These are phyloP conservation scores for Pyrrhosoma nymphula DNA, from an alignment of 2,888 invertebrate genomes.

Conservation along the genomic window DNA sequence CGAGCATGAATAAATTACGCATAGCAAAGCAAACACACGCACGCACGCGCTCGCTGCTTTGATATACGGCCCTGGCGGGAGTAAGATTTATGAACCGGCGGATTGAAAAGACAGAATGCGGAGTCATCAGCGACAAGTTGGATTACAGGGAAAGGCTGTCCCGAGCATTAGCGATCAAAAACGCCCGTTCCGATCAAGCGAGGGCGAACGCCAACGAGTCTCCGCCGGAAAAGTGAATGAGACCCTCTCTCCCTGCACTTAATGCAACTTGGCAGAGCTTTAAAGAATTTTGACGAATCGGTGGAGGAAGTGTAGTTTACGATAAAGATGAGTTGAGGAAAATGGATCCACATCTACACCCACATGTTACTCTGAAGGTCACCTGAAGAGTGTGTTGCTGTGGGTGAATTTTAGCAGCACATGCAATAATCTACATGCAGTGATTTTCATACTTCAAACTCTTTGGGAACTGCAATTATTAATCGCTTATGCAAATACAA, in stretches of 20 bases:
- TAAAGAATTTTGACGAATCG: not conserved
- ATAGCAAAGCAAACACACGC: not conserved
- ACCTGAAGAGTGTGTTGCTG: no score
- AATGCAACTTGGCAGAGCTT: not conserved
- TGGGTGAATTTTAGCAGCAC: no score
- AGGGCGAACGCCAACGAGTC: not conserved
- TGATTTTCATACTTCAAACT: no score
- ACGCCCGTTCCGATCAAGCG: not conserved
- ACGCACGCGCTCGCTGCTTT: not conserved
- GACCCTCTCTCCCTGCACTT: not conserved
- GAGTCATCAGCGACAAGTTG: not conserved
- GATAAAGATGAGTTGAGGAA: not conserved
- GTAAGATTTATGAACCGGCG: not conserved
- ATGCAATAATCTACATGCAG: no score
- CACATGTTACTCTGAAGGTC: no score
- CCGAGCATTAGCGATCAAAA: not conserved
- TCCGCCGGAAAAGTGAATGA: not conserved
- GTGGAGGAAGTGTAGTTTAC: not conserved
- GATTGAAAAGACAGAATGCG: not conserved
- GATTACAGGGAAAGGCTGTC: not conserved
- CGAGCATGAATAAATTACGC: slow-evolving; percentile 2
- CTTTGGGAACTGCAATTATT: no score
- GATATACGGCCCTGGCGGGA: not conserved
- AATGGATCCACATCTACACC: no score
- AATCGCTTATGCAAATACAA: no score